Percentiles rank a stretch among this genome's conserved stretches.
Evolutionary conservation across 2,888 invertebrate species (phyloP).

Genomic region (Drosophila bunnanda): DNA sequence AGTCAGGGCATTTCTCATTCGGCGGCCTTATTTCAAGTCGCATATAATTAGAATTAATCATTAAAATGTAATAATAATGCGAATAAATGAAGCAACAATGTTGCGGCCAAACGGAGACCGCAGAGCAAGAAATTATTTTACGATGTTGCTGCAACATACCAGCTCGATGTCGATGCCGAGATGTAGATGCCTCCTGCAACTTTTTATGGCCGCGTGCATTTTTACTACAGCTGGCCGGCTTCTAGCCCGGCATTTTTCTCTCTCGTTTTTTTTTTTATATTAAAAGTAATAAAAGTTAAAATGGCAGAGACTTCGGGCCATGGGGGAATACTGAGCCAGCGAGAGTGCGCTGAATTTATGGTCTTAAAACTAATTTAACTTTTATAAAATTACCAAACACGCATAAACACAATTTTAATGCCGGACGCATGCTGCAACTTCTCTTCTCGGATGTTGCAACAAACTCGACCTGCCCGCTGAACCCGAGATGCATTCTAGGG

Average conservation of each 20-base stretch:
- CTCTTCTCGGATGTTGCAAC: slow-evolving; percentile 53
- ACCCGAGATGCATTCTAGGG: slow-evolving; percentile 37
- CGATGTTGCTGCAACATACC: slow-evolving; percentile 59
- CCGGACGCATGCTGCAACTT: slow-evolving; percentile 76
- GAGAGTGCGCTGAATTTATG: slow-evolving; percentile 70
- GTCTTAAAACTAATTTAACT: slow-evolving; percentile 81
- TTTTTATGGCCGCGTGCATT: slow-evolving; percentile 75
- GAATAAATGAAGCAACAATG: slow-evolving; percentile 82
- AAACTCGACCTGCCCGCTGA: slow-evolving; percentile 42
- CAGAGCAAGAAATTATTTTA: slow-evolving; percentile 62
- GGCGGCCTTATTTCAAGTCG: slow-evolving; percentile 74
- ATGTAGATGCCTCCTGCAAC: slow-evolving; percentile 61
- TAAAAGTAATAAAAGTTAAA: slow-evolving; percentile 81
- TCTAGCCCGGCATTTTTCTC: slow-evolving; percentile 49
- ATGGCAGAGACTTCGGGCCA: slow-evolving; percentile 53
- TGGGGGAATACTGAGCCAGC: slow-evolving; percentile 3
- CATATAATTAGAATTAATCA: slow-evolving; percentile 83
- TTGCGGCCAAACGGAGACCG: slow-evolving; percentile 53
- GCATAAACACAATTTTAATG: slow-evolving; percentile 81
- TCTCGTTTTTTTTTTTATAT: slow-evolving; percentile 63
- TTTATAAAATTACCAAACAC: slow-evolving; percentile 81
- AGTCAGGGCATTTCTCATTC: slow-evolving; percentile 40
- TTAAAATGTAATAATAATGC: slow-evolving; percentile 83
- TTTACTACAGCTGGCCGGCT: slow-evolving; percentile 74
- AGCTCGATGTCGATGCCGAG: slow-evolving; percentile 33